Evolutionary conservation across 2,888 invertebrate species (phyloP).

Genomic region (Cantharis lateralis): DNA sequence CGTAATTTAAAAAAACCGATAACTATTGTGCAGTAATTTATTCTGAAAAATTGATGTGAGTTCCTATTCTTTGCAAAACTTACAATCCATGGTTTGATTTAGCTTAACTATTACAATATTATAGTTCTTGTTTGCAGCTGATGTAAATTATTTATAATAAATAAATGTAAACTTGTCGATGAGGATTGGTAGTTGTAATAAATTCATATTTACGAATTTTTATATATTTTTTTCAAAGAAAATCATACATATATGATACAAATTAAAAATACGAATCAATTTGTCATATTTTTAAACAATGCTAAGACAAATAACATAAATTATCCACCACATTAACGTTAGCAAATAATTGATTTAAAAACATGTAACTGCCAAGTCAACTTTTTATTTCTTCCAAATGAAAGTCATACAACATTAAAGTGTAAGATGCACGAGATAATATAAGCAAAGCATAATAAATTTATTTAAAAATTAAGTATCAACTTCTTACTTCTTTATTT

Average conservation of each 20-base stretch:
- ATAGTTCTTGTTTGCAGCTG: neutral
- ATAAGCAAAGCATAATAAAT: neutral
- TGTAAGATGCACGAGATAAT: neutral
- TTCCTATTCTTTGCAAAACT: too few relatives aligned
- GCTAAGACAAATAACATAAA: neutral
- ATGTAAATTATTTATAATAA: neutral
- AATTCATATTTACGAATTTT: neutral
- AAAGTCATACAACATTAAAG: neutral
- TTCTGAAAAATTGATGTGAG: too few relatives aligned
- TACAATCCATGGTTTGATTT: too few relatives aligned
- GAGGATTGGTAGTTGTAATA: neutral
- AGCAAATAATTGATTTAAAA: neutral
- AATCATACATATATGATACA: neutral
- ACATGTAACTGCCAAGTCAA: neutral
- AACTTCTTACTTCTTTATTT: neutral
- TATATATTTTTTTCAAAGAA: neutral
- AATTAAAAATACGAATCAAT: neutral
- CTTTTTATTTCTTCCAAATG: neutral
- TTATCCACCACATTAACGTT: neutral
- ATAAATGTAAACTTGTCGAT: neutral
- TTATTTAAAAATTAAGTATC: neutral
- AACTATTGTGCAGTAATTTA: too few relatives aligned
- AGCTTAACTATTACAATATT: neutral
- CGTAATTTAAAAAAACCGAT: too few relatives aligned
- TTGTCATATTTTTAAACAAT: constrained; percentile 1